Evolutionary conservation across 1,140 invertebrate genomes (phyloP).

Genomic region (Drosophila novamexicana): DNA sequence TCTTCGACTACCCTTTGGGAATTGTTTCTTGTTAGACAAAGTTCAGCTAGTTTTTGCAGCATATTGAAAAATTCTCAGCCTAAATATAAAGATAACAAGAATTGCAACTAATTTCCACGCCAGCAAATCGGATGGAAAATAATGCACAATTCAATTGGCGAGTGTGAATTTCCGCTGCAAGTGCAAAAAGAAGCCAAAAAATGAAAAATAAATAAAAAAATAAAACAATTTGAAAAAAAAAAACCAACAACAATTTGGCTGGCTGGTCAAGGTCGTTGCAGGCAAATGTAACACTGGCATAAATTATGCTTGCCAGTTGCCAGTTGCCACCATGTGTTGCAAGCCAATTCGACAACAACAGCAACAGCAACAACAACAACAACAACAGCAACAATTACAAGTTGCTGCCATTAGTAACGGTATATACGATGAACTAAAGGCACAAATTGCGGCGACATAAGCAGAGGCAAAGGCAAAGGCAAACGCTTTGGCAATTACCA

Average conservation of each 20-base stretch:
- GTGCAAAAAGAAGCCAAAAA: conserved; percentile 16
- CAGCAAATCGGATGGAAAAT: conserved; percentile 22
- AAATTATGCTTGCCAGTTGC: conserved; percentile 61
- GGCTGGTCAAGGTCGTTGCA: conserved; percentile 72
- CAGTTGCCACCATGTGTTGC: conserved; percentile 37
- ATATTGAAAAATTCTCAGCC: conserved; percentile 44
- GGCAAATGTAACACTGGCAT: conserved; percentile 76
- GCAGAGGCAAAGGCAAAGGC: conserved; percentile 27
- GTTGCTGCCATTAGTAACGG: conserved; percentile 54
- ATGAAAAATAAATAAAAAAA: conserved; percentile 11
- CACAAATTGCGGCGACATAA: conserved; percentile 47
- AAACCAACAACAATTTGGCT: conserved; percentile 57
- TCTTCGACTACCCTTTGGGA: background rate
- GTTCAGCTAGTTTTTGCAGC: conserved; percentile 11
- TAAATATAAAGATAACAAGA: conserved; percentile 34
- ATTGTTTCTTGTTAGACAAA: conserved; percentile 2
- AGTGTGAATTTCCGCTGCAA: conserved; percentile 75
- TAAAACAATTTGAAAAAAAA: conserved; percentile 25
- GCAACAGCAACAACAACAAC: conserved; percentile 8
- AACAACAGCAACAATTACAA: background rate
- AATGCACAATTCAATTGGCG: conserved; percentile 68
- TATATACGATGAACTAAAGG: conserved; percentile 35
- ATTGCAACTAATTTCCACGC: conserved; percentile 59
- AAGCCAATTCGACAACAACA: conserved; percentile 33
- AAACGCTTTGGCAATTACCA: conserved; percentile 42